Conservation (phyloP, 23 tunicate species). For the Halocynthia roretzi region DNA sequence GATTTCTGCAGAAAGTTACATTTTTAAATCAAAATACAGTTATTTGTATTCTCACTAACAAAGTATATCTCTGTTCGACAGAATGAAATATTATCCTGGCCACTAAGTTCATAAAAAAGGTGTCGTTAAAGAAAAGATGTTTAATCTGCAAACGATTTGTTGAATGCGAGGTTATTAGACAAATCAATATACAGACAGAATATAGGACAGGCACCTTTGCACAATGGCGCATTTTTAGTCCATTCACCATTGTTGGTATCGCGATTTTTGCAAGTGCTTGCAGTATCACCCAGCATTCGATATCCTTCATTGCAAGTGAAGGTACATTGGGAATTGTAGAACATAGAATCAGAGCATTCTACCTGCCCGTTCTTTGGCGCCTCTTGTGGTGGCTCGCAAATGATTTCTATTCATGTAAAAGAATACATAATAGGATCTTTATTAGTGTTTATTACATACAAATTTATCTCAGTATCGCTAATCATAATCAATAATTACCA, state of each 20-base stretch:
- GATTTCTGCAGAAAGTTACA: neutral
- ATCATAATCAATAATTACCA: no score
- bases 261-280: constrained; percentile 8
- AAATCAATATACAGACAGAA: no score
- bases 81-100: neutral
- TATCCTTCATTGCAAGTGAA: constrained; percentile 35
- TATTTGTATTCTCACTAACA: neutral
- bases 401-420: constrained; percentile 19
- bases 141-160: no score
- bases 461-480: no score
- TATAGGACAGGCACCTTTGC: constrained; percentile 40
- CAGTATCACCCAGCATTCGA: constrained; percentile 9
- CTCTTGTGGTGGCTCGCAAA: constrained; percentile 10
- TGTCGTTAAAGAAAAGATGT: neutral
- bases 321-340: constrained; percentile 22
- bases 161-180: no score
- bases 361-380: constrained; percentile 40
- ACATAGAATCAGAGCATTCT: constrained; percentile 21
- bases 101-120: no score
- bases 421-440: neutral
- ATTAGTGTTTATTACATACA: no score
- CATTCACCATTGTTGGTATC: constrained; percentile 37
- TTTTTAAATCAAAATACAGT: neutral
- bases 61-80: no score
- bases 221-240: constrained; percentile 17